phyloP scores from a whole-genome alignment of 92 coral and sea anemone genomes.

The Zoanthus sociatus region DNA sequence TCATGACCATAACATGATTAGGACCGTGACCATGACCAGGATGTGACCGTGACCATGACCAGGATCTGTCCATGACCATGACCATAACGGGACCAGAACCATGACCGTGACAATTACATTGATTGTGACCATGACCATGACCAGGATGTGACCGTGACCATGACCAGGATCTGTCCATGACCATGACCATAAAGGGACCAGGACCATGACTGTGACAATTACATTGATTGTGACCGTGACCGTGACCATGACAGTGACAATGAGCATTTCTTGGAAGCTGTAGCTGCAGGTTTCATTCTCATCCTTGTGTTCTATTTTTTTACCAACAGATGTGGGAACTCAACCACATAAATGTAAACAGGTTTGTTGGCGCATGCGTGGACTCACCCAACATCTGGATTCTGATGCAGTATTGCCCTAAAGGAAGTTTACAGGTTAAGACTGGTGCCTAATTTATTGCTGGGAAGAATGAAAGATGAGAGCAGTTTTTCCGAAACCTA shows the following conservation, averaged over 20 bases:
- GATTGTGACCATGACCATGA: too few species aligned
- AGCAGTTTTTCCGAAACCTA: neutral
- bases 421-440: conserved; percentile 90
- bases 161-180: too few species aligned
- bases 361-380: conserved; percentile 94
- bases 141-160: too few species aligned
- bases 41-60: too few species aligned
- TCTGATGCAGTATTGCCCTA: conserved; percentile 86
- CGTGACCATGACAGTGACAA: too few species aligned
- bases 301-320: neutral
- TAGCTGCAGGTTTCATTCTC: neutral
- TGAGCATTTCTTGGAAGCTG: neutral
- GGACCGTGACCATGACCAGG: neutral
- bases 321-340: conserved; percentile 76
- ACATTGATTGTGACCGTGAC: too few species aligned
- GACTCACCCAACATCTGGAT: conserved; percentile 80
- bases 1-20: neutral
- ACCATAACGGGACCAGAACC: neutral
- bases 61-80: neutral
- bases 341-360: conserved; percentile 85
- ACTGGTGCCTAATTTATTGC: neutral
- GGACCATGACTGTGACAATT: too few species aligned
- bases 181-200: too few species aligned
- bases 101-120: too few species aligned
- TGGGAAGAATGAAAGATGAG: neutral